Evolutionary conservation across 2,113 vertebrate species (phyloP), one percentile per base, ranked within the genome.

Genomic region (Garra rufa): DNA sequence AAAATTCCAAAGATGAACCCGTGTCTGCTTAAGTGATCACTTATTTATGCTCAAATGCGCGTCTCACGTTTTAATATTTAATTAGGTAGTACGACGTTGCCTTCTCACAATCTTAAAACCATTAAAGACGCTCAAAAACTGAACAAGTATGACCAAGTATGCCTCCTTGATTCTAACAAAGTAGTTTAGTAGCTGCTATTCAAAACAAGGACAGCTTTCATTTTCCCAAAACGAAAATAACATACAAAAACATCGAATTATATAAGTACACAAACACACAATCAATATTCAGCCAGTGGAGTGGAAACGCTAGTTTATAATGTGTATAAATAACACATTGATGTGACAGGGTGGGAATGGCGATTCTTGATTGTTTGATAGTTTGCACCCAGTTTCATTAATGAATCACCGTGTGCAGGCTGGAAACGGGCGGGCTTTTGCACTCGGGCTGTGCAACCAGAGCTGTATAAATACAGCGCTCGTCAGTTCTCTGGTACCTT

Each of bases 391-490:
- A 52, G 79, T 87, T 5, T 61, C 7, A 4, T 83, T 30, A 81
- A 67, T 14, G 76, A 71, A 28, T 9, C 17, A 38, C 80, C 80
- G 85, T 88, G 87, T 87, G 87, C 85, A 85, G 65, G 61, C 79
- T 43, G 41, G 24, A 28, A n/a, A 73, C 17, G 10, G 87, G 83
- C 21, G 84, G 84, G 71, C 1, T 83, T 93, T 93, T 95, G 94
- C 94, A 91, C 94, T 38, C 93, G 92, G 88, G 17, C 1, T 89
- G 59, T 70, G 44, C 30, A 6, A 1, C 3, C 65, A 0, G 81
- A 3, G 38, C 63, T 13, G 67, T 93, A 94, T 94, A 95, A 94
- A 93, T 83, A 5, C 84, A 55, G 78, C 14, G 52, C 38, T 14
- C 2, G 19, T 0, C 0, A 0, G 0, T 0, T 4, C 7, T 0